phyloP scores from a whole-genome alignment of 2,113 vertebrate genomes.

The Perccottus glenii region DNA sequence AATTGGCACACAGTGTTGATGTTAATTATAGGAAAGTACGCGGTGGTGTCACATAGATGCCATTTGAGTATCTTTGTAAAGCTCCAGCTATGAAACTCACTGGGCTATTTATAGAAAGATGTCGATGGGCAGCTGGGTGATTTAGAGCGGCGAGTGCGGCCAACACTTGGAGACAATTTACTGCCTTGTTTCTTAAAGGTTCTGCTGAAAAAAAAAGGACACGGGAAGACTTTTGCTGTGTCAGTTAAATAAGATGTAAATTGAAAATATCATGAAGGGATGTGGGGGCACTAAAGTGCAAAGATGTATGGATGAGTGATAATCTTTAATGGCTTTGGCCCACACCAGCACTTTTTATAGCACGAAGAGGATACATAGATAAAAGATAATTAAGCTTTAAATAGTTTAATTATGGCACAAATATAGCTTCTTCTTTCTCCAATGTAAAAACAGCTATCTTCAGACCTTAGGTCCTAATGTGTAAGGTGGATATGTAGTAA shows the following conservation, averaged over 20 bases:
- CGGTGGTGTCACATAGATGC: constrained; percentile 15
- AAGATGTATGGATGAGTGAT: constrained; percentile 33
- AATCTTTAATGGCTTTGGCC: constrained; percentile 26
- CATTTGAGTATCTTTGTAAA: constrained; percentile 38
- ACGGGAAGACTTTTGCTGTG: constrained; percentile 26
- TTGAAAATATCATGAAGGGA: constrained; percentile 40
- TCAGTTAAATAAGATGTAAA: constrained; percentile 43
- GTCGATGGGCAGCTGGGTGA: constrained; percentile 55
- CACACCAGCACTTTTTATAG: constrained; percentile 15
- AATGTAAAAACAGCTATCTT: background rate
- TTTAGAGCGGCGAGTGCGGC: constrained; percentile 46
- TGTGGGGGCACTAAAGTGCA: constrained; percentile 26
- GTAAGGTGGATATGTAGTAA: no score
- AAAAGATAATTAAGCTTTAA: constrained; percentile 33
- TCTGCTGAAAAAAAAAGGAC: constrained; percentile 33
- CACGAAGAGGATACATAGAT: constrained; percentile 2
- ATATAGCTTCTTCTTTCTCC: constrained; percentile 6
- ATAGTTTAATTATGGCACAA: constrained; percentile 2
- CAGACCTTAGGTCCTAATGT: no score
- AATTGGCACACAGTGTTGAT: constrained; percentile 24
- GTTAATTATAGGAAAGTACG: constrained; percentile 31
- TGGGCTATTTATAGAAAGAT: constrained; percentile 70
- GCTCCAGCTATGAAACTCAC: constrained; percentile 52
- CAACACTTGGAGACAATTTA: constrained; percentile 46
- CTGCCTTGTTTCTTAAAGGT: constrained; percentile 33